Conservation (phyloP, 2,888 invertebrate species). For the Colostygia pectinataria region DNA sequence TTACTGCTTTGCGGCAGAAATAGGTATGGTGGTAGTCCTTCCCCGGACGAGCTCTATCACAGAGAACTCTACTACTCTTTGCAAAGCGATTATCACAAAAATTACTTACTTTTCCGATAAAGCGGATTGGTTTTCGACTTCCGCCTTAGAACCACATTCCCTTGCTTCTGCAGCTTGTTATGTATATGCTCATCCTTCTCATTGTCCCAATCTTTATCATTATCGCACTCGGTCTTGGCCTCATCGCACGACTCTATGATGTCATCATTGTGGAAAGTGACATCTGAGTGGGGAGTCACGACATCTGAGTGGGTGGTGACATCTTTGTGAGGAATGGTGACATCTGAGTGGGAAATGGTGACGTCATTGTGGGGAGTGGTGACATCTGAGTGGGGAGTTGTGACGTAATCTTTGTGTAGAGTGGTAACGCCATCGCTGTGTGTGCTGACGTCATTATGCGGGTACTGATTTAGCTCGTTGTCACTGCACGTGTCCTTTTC, state of each 20-base stretch:
- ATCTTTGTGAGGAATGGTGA: too few relatives aligned
- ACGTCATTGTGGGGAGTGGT: slow-evolving; percentile 36
- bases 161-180: slow-evolving; percentile 68
- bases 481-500: slow-evolving; percentile 89
- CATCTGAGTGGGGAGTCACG: too few relatives aligned
- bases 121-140: slow-evolving; percentile 86
- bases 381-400: too few relatives aligned
- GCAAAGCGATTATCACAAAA: too few relatives aligned
- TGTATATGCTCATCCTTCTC: slow-evolving; percentile 46
- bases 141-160: slow-evolving; percentile 83
- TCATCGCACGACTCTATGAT: slow-evolving; percentile 64
- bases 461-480: slow-evolving; percentile 72
- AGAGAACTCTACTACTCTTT: too few relatives aligned
- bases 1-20: too few relatives aligned
- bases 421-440: too few relatives aligned
- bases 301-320: too few relatives aligned
- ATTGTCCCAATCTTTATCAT: slow-evolving; percentile 59
- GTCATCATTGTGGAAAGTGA: slow-evolving; percentile 14
- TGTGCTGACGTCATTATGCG: slow-evolving; percentile 31
- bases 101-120: slow-evolving; percentile 86
- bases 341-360: slow-evolving; percentile 1
- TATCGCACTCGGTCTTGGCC: slow-evolving; percentile 60
- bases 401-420: slow-evolving; percentile 21
- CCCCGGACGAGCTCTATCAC: too few relatives aligned
- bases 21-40: too few relatives aligned